Conservation (phyloP, 2,113 vertebrate species). For the Elaphurus davidianus region DNA sequence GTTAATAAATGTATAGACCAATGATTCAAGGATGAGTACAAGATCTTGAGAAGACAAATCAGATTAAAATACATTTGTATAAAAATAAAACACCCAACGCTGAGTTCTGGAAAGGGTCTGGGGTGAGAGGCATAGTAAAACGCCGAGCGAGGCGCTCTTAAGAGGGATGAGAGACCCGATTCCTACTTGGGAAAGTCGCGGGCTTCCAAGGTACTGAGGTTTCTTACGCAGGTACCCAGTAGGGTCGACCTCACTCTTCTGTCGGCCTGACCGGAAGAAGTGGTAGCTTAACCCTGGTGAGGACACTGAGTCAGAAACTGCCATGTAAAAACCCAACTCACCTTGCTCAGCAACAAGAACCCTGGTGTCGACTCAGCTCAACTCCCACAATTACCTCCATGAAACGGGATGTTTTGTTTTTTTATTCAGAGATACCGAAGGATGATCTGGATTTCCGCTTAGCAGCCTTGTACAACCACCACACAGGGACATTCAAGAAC, state of each 20-base stretch:
- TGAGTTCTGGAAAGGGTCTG: too few species aligned
- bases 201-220: slow-evolving; percentile 76
- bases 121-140: too few species aligned
- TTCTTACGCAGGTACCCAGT: not conserved
- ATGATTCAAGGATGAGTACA: not conserved
- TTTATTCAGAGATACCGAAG: slow-evolving; percentile 74
- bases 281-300: not conserved
- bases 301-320: slow-evolving; percentile 61
- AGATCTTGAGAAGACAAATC: not conserved
- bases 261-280: not conserved
- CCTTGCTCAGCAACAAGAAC: slow-evolving; percentile 84
- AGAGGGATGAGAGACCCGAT: too few species aligned
- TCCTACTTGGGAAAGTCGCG: slow-evolving; percentile 65
- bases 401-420: slow-evolving; percentile 63
- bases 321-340: slow-evolving; percentile 74
- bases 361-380: slow-evolving; percentile 85
- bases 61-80: not conserved
- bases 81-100: too few species aligned
- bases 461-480: slow-evolving; percentile 85
- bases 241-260: not conserved
- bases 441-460: slow-evolving; percentile 89
- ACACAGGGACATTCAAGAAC: slow-evolving; percentile 78
- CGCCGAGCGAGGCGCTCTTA: too few species aligned
- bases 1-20: not conserved
- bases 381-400: slow-evolving; percentile 78